These are phyloP conservation scores for Pagrus major DNA, from an alignment of 2,113 vertebrate species.

Conservation along the genomic window DNA sequence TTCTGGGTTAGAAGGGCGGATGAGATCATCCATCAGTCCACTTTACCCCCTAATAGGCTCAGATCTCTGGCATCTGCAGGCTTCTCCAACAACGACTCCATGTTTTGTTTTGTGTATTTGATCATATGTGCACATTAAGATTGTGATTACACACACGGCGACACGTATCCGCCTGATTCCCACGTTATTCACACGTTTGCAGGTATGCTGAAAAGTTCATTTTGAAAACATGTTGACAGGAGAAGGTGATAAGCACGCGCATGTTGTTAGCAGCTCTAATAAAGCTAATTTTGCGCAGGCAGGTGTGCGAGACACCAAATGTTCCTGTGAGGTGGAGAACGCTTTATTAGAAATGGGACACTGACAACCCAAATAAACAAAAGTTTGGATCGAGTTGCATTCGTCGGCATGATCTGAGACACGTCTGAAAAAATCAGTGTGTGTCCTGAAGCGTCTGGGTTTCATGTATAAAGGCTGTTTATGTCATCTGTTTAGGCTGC, in stretches of 20 bases:
- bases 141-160: background rate
- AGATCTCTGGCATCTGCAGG: slow-evolving; percentile 71
- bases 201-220: slow-evolving; percentile 1
- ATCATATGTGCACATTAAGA: background rate
- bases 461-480: slow-evolving; percentile 59
- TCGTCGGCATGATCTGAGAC: slow-evolving; percentile 39
- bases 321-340: slow-evolving; percentile 5
- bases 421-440: background rate
- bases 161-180: slow-evolving; percentile 3
- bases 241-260: slow-evolving; percentile 20
- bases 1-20: slow-evolving; percentile 46
- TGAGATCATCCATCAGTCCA: slow-evolving; percentile 75
- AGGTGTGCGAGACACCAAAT: background rate
- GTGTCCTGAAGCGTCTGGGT: slow-evolving; percentile 34
- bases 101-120: background rate
- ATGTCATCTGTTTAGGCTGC: slow-evolving; percentile 71
- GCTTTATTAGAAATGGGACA: slow-evolving; percentile 9
- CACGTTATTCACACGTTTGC: slow-evolving; percentile 7
- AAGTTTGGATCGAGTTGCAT: slow-evolving; percentile 13
- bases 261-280: slow-evolving; percentile 23
- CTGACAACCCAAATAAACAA: slow-evolving; percentile 27
- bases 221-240: slow-evolving; percentile 26
- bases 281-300: background rate
- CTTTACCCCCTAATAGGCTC: slow-evolving; percentile 67
- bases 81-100: slow-evolving; percentile 17